phyloP scores from a whole-genome alignment of 2,888 invertebrate species.

The Iphiclides podalirius region DNA sequence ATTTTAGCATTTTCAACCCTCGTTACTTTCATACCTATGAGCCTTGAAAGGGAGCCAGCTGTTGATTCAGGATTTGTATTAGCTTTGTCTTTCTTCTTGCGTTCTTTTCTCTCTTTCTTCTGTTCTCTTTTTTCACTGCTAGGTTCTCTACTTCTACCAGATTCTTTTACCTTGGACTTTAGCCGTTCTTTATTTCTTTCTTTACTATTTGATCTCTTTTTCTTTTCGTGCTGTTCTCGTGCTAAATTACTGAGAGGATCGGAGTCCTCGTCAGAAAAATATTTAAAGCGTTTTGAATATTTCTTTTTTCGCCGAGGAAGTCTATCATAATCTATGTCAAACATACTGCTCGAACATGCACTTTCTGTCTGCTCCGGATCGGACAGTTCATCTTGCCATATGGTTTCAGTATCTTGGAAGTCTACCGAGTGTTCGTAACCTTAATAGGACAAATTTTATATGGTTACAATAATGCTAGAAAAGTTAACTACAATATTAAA shows the following conservation, averaged over 20 bases:
- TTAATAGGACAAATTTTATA: constrained; percentile 33
- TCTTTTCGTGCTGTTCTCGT: constrained; percentile 46
- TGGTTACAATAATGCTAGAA: background rate
- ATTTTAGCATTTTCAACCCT: constrained; percentile 27
- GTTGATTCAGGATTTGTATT: constrained; percentile 21
- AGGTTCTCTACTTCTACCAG: constrained; percentile 35
- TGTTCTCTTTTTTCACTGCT: constrained; percentile 32
- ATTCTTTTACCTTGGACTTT: constrained; percentile 27
- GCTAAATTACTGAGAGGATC: constrained; percentile 52
- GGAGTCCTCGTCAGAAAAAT: constrained; percentile 43
- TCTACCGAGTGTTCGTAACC: constrained; percentile 73
- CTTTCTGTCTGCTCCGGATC: constrained; percentile 37
- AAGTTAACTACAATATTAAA: no score
- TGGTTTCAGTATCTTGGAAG: constrained; percentile 55
- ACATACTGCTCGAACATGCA: constrained; percentile 41
- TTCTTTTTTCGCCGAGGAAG: constrained; percentile 39
- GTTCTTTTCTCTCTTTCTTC: constrained; percentile 34
- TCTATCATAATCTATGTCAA: constrained; percentile 30
- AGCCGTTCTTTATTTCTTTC: constrained; percentile 46
- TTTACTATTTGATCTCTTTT: constrained; percentile 50
- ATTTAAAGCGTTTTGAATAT: constrained; percentile 36
- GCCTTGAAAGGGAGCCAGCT: constrained; percentile 41
- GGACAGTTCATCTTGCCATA: constrained; percentile 43
- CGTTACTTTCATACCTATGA: constrained; percentile 57
- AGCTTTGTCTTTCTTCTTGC: constrained; percentile 34